Evolutionary conservation across 2,797 vertebrate genomes (phyloP).

Genomic region (Coracias cyanogaster): DNA sequence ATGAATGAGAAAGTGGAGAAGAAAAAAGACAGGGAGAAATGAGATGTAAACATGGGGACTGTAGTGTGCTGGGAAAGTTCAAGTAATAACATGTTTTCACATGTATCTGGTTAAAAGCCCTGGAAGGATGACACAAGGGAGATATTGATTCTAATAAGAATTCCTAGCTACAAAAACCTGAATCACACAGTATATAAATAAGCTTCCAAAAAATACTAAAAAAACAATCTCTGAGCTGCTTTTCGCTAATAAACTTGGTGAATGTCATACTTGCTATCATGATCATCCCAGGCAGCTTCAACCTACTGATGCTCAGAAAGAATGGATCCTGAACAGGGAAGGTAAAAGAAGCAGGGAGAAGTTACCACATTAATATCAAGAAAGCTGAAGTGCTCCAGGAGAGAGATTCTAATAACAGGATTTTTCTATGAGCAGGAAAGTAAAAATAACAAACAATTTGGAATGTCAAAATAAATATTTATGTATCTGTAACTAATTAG

Average conservation of each 20-base stretch:
- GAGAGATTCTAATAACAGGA: background rate
- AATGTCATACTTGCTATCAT: background rate
- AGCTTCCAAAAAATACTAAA: background rate
- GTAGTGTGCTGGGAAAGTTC: background rate
- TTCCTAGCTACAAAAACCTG: background rate
- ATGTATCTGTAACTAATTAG: background rate
- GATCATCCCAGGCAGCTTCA: background rate
- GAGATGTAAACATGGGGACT: background rate
- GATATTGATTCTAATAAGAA: background rate
- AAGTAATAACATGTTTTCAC: slow-evolving; percentile 13
- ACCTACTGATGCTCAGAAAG: background rate
- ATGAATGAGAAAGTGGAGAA: background rate
- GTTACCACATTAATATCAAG: background rate
- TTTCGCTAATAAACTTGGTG: background rate
- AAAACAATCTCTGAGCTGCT: background rate
- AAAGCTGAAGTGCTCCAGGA: background rate
- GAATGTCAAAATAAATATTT: background rate
- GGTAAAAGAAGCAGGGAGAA: background rate
- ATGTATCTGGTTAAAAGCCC: background rate
- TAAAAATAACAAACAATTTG: background rate
- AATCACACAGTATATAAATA: background rate
- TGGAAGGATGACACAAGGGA: background rate
- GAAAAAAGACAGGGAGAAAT: background rate
- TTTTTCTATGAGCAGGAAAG: background rate
- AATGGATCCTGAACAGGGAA: background rate